Evolutionary conservation across 2,888 invertebrate genomes (phyloP), one percentile per base, ranked within the genome.

Genomic region (Busseola fusca): DNA sequence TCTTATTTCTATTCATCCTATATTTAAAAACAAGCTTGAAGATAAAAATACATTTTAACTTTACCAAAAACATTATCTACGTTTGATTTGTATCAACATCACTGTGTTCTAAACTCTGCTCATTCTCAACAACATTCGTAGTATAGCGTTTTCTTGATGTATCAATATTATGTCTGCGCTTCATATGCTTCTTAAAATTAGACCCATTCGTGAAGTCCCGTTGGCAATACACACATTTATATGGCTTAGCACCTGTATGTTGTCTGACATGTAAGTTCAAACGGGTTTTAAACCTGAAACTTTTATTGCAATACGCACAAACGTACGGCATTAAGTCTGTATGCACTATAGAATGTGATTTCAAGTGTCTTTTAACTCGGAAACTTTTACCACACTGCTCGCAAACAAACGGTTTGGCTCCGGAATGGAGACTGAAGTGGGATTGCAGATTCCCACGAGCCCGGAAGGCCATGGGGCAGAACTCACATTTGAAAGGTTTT

Each of bases 161-260:
- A 76, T 96, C 95, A 73, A 95, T 91, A 74, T 93, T 93, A 66
- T 95, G 95, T 50, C 95, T 88, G 2, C 95, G 81, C 63, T 91
- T 94, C 95, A 95, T 95, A 88, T 95, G 95, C 67, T 95, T 95
- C 52, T 96, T 95, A 80, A 87, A 94, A 85, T 95, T 95, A 0
- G 95, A 95, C 0, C 95, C 95, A n/a, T 95, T 95, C 0, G 95
- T 95, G 27, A 95, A 96, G 76, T 94, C 94, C 25, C 95, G 76
- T 73, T 93, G 91, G 77, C 96, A 96, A 30, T 91, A 92, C 0
- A 91, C 72, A 88, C 96, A 95, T 25, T 88, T 91, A 48, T 95
- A 95, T 0, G 96, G 96, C 52, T 95, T 95, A 0, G 93, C 94
- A 0, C 96, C 96, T 0, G 96, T 96, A n/a, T 96, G 96, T 57